These are phyloP conservation scores for Ameiurus melas DNA, from an alignment of 2,113 vertebrate genomes.

Conservation along the genomic window DNA sequence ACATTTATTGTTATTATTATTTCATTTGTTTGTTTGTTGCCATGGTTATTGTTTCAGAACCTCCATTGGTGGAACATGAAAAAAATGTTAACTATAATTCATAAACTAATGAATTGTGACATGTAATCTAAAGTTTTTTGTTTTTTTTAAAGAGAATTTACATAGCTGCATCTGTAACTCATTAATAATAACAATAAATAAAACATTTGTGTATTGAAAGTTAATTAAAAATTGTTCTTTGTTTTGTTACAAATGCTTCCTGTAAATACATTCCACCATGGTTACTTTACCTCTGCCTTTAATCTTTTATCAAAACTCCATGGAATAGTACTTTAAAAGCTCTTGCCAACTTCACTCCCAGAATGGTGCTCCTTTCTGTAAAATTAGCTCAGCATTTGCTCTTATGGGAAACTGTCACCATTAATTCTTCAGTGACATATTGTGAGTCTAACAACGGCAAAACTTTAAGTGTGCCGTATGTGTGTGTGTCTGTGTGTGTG, in stretches of 20 bases:
- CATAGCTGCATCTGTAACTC: conserved; percentile 66
- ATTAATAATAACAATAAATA: conserved; percentile 30
- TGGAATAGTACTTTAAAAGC: not conserved
- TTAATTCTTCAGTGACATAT: not conserved
- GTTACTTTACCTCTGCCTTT: not conserved
- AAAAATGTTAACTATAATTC: not conserved
- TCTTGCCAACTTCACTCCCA: not conserved
- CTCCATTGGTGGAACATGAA: not conserved
- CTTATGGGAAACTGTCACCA: conserved; percentile 1
- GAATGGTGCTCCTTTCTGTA: not conserved
- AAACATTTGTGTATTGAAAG: conserved; percentile 53
- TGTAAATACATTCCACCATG: conserved; percentile 12
- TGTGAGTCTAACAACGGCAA: not conserved
- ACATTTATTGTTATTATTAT: not conserved
- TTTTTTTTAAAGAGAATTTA: conserved; percentile 51
- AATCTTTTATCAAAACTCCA: not conserved
- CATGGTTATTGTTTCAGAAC: not conserved
- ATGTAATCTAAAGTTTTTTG: conserved; percentile 12
- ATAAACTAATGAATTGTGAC: not conserved
- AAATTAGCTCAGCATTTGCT: conserved; percentile 19
- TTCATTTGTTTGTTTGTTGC: not conserved
- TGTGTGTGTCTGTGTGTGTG: conserved; percentile 20
- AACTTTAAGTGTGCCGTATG: conserved; percentile 13
- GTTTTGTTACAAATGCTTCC: conserved; percentile 58
- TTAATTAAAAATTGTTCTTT: conserved; percentile 65